phyloP scores from a whole-genome alignment of 2,113 vertebrate species.

The Etheostoma cragini region DNA sequence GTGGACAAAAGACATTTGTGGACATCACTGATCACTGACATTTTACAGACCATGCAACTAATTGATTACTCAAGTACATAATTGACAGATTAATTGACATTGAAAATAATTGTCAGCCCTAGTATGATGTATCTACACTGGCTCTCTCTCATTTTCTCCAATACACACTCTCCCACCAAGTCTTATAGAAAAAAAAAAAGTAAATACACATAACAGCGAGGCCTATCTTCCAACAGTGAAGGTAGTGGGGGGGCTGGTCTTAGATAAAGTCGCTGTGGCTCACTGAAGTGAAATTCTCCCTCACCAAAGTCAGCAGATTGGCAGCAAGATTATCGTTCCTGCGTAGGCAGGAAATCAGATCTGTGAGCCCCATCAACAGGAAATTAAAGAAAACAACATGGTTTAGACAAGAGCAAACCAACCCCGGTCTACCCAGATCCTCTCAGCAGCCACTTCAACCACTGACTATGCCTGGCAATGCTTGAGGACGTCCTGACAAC shows the following conservation, averaged over 20 bases:
- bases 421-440: slow-evolving; percentile 25
- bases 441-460: slow-evolving; percentile 40
- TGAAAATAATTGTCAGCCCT: too few relatives aligned
- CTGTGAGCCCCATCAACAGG: slow-evolving; percentile 75
- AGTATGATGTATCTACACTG: neutral
- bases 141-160: neutral
- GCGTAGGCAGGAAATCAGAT: slow-evolving; percentile 75
- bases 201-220: slow-evolving; percentile 4
- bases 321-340: slow-evolving; percentile 62
- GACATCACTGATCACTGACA: too few relatives aligned
- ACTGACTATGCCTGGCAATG: slow-evolving; percentile 39
- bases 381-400: slow-evolving; percentile 80
- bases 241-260: neutral
- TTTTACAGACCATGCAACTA: too few relatives aligned
- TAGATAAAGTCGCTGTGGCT: slow-evolving; percentile 31
- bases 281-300: slow-evolving; percentile 24
- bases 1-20: too few relatives aligned
- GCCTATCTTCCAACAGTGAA: slow-evolving; percentile 2
- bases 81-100: too few relatives aligned
- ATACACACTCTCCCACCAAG: neutral
- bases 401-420: slow-evolving; percentile 60
- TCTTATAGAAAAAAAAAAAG: neutral
- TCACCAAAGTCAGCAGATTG: slow-evolving; percentile 40
- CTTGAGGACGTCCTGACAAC: slow-evolving; percentile 36
- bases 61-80: too few relatives aligned